Conservation (phyloP, 1,140 invertebrate species). For the Neodiprion fabricii region DNA sequence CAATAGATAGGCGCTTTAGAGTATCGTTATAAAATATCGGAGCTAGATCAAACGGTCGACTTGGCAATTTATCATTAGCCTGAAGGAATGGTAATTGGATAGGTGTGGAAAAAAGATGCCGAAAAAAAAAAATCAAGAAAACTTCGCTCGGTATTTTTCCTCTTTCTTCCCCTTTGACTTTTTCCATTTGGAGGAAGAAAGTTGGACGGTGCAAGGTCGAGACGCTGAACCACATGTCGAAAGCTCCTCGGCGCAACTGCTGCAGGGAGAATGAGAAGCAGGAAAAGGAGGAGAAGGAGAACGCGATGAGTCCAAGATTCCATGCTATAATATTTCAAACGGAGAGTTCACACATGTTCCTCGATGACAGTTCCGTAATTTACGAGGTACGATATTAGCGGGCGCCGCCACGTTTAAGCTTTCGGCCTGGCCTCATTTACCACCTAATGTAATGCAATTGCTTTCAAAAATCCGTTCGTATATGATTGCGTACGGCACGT, state of each 20-base stretch:
- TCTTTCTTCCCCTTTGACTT: not conserved
- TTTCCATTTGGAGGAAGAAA: constrained; percentile 12
- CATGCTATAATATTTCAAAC: constrained; percentile 37
- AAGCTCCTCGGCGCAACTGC: not conserved
- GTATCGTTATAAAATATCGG: no score
- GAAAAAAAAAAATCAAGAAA: no score
- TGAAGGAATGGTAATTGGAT: no score
- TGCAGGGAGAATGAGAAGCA: not conserved
- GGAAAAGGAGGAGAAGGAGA: constrained; percentile 14
- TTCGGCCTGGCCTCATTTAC: not conserved
- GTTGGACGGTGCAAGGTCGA: not conserved
- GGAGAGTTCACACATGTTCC: constrained; percentile 22
- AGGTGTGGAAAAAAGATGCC: no score
- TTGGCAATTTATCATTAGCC: no score
- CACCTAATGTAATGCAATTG: not conserved
- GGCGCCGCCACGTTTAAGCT: not conserved
- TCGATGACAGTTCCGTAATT: constrained; percentile 41
- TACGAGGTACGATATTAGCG: constrained; percentile 45
- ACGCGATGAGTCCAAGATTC: constrained; percentile 29
- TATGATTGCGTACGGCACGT: no score
- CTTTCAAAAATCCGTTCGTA: not conserved
- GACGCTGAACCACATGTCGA: not conserved
- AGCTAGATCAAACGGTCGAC: no score
- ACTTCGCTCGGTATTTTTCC: no score
- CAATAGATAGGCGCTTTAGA: not conserved